Percentiles rank a stretch among this genome's conserved stretches.
Evolutionary conservation across 2,888 invertebrate species (phyloP).

Genomic region (Drosophila robusta): DNA sequence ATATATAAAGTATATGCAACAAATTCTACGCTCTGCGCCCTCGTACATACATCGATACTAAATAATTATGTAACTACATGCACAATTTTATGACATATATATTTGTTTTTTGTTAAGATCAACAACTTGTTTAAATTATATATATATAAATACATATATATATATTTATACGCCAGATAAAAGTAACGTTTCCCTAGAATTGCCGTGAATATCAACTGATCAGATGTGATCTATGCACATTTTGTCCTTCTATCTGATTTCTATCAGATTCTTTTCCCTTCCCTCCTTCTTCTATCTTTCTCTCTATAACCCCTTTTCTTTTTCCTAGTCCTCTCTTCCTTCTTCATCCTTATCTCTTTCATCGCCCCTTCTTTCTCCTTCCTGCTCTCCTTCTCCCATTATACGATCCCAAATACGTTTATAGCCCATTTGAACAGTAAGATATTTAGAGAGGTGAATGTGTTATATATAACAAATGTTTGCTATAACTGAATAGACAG

Average conservation of each 20-base stretch:
- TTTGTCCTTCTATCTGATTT: too few species aligned
- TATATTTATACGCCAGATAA: conserved; percentile 18
- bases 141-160: conserved; percentile 3
- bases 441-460: conserved; percentile 39
- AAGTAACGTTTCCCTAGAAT: conserved; percentile 37
- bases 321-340: neutral
- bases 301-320: too few species aligned
- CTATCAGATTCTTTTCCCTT: too few species aligned
- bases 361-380: too few species aligned
- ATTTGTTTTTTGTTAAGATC: conserved; percentile 8
- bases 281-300: neutral
- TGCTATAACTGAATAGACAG: conserved; percentile 37
- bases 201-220: conserved; percentile 20
- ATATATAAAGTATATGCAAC: conserved; percentile 47
- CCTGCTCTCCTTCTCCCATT: too few species aligned
- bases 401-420: neutral
- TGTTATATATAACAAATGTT: conserved; percentile 27
- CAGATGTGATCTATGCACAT: neutral
- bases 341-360: neutral
- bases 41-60: conserved; percentile 38
- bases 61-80: conserved; percentile 43
- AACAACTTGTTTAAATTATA: conserved; percentile 30
- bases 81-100: conserved; percentile 25
- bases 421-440: conserved; percentile 13
- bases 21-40: conserved; percentile 50